Evolutionary conservation across 2,113 vertebrate genomes (phyloP), one percentile per base, ranked within the genome.

Genomic region (Limnothrissa miodon): DNA sequence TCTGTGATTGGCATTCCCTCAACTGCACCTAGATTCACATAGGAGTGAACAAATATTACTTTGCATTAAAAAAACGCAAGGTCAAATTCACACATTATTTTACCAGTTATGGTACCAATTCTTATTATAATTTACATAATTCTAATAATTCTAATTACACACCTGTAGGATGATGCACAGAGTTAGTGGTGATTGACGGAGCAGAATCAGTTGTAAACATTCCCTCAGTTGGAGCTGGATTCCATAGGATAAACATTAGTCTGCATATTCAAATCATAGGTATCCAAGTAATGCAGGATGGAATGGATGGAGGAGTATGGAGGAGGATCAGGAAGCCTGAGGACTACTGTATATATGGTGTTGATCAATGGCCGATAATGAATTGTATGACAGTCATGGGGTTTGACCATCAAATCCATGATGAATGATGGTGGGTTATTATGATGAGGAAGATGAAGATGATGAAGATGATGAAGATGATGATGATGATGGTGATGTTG

Each of bases 201-300:
- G 29, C 29, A 36, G 66, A 74, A 74, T 74, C 66, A 74, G 66
- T 74, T 29, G 66, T 36, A 36, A 74, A 33, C 29, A 36, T 74
- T 74, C 66, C 33, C 66, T 36, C 66, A 74, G 66, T 15, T 36
- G 66, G 66, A 39, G 66, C 66, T 74, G 66, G 66, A 74, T 74
- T 74, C 66, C 66, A 74, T 15, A 13, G 29, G 33, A 15, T 36
- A 74, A 74, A 74, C 15, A 74, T 74, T 36, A 74, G 66, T 74
- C 66, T 74, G 66, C 66, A 74, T 74, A 74, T 74, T 74, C 25
- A 74, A 17, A 74, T 74, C 33, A 74, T 5, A 48, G 3, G 46
- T 48, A 39, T 74, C 66, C 66, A 4, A 17, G 66, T 10, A 33
- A 33, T 36, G 13, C 15, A 74, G 29, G 29, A 39, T 74, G 29